Evolutionary conservation across 2,888 invertebrate genomes (phyloP).

Genomic region (Lithodes maja): DNA sequence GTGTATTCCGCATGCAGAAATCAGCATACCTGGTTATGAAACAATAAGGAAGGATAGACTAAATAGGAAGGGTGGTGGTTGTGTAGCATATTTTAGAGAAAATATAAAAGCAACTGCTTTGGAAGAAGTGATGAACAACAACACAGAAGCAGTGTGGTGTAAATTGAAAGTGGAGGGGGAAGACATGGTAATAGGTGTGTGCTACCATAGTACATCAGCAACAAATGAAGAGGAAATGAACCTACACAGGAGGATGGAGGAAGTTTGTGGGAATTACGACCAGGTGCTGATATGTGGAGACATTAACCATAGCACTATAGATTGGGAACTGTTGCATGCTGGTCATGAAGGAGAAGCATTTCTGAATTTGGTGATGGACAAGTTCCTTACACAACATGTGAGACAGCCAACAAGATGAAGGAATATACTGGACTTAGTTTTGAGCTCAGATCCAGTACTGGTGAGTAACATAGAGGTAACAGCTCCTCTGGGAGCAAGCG

Average conservation of each 20-base stretch:
- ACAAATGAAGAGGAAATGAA: not conserved
- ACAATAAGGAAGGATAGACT: not conserved
- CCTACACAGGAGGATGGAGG: constrained; percentile 11
- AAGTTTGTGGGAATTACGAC: constrained; percentile 2
- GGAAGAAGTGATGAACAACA: constrained; percentile 15
- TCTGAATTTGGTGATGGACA: not conserved
- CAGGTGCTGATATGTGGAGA: not conserved
- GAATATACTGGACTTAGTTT: not conserved
- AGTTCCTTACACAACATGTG: not conserved
- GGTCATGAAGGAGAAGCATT: constrained; percentile 4
- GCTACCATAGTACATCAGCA: not conserved
- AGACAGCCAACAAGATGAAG: not conserved
- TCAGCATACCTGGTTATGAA: constrained; percentile 8
- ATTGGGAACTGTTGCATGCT: not conserved
- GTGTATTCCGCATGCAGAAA: constrained; percentile 15
- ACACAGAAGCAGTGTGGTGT: constrained; percentile 10
- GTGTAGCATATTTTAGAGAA: constrained; percentile 8
- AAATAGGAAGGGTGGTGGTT: constrained; percentile 9
- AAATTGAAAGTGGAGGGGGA: not conserved
- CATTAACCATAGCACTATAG: constrained; percentile 10
- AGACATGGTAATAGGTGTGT: not conserved
- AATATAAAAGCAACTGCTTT: constrained; percentile 1
- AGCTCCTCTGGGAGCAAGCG: not conserved
- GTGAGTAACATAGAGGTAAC: not conserved
- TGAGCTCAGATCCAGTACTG: constrained; percentile 9